phyloP scores from a whole-genome alignment of 1,140 invertebrate genomes.

The Sweltsa coloradensis region DNA sequence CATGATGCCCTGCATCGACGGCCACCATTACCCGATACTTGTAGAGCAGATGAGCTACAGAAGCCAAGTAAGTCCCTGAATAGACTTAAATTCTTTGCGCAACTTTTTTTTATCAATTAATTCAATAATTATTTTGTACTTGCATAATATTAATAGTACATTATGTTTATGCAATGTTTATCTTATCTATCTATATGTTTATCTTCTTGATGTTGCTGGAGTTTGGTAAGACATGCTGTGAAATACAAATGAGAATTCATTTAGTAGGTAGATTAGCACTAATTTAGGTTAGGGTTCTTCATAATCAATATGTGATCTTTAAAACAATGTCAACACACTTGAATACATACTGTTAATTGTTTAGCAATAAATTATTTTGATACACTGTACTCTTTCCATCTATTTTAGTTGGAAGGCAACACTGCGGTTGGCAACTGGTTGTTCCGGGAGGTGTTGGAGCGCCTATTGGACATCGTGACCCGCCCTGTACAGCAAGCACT shows the following conservation, averaged over 20 bases:
- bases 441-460: constrained; percentile 73
- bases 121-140: too few relatives aligned
- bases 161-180: too few relatives aligned
- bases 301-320: neutral
- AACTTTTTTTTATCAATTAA: too few relatives aligned
- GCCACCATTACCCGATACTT: constrained; percentile 63
- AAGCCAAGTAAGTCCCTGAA: constrained; percentile 37
- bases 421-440: constrained; percentile 41
- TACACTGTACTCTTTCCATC: too few relatives aligned
- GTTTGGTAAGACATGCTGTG: too few relatives aligned
- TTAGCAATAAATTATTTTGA: constrained; percentile 3
- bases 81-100: too few relatives aligned
- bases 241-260: too few relatives aligned
- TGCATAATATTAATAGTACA: too few relatives aligned
- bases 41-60: constrained; percentile 72
- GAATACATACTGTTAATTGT: constrained; percentile 2
- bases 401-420: constrained; percentile 37
- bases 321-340: neutral
- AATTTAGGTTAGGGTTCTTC: too few relatives aligned
- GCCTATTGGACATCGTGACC: constrained; percentile 66
- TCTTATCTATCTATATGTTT: too few relatives aligned
- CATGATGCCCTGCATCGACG: constrained; percentile 56
- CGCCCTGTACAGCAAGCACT: constrained; percentile 60
- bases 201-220: too few relatives aligned
- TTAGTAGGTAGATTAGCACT: too few relatives aligned